Evolutionary conservation across 2,797 vertebrate genomes (phyloP), one percentile per base, ranked within the genome.

Genomic region (Poecilia wingei): DNA sequence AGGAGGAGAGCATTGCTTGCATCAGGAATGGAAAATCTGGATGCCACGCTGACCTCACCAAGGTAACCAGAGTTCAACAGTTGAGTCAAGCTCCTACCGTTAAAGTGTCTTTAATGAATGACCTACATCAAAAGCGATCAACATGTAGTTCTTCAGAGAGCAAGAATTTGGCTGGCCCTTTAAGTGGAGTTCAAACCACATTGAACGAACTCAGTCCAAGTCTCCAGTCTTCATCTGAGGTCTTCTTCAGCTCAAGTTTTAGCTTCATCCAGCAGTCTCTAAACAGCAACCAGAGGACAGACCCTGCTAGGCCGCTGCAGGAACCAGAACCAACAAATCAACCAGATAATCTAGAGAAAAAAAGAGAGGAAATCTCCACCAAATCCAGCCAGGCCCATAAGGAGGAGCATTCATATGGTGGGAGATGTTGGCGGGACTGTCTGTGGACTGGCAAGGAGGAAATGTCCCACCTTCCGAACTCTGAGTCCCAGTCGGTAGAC

Each of bases 241-340:
- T 90, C 13, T 78, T 82, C 74, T 98, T 98, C 71, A 95, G 86
- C 85, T 99, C 98, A 72, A 97, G 91, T 87, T 98, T 98, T 77
- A 98, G 96, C 87, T 99, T 99, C 89, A 98, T 99, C 82, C 96
- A 91, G 59, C 94, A 96, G 69, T 98, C 97, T 0, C 88, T 98
- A 16, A 88, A 86, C 77, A 92, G 41, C 33, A 82, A 75, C 55
- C 86, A 84, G 69, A 82, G 47, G 43, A 77, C 85, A 2, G 80
- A 85, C 74, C 16, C 39, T 59, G 22, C 84, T 64, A 46, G 47
- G 46, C 45, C 75, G 25, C 6, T 61, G 53, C 45, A 1, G 25
- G 66, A 78, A 12, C 66, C 76, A 68, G 51, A 89, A 84, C 79
- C 85, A 76, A 72, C 64, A 3, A 72, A 51, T 47, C 59, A 61